Conservation (phyloP, 2,113 vertebrate species). For the Lathamus discolor region DNA sequence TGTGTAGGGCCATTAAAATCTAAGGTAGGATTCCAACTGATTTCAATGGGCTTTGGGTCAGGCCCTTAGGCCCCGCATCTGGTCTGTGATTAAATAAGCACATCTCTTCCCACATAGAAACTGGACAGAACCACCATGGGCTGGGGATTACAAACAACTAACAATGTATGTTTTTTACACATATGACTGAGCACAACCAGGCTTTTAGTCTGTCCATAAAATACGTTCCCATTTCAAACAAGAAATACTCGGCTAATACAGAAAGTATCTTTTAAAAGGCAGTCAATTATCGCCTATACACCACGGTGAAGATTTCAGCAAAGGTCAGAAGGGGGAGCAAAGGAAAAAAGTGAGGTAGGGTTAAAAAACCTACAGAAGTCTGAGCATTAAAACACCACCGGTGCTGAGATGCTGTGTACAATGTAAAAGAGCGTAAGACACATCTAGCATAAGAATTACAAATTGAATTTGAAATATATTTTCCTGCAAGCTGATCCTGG, state of each 20-base stretch:
- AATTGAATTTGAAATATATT: background rate
- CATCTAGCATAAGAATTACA: background rate
- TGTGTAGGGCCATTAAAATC: background rate
- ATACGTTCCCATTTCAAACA: background rate
- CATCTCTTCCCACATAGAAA: background rate
- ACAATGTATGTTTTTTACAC: background rate
- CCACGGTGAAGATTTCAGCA: background rate
- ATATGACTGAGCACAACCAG: background rate
- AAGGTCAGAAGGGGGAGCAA: background rate
- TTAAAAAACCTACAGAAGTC: background rate
- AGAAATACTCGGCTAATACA: background rate
- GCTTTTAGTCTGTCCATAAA: background rate
- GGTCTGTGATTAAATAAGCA: constrained; percentile 5
- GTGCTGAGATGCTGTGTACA: background rate
- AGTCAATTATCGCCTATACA: constrained; percentile 10
- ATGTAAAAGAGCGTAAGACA: background rate
- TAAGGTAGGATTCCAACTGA: background rate
- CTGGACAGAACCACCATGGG: background rate
- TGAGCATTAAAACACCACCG: background rate
- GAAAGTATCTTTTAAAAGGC: background rate
- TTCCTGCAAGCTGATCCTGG: background rate
- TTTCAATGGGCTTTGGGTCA: constrained; percentile 39
- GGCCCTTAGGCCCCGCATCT: background rate
- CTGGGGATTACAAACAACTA: background rate
- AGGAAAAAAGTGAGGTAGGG: background rate